These are phyloP conservation scores for Archaeoteleia sp. DNA, from an alignment of 2,888 invertebrate genomes.

Conservation along the genomic window DNA sequence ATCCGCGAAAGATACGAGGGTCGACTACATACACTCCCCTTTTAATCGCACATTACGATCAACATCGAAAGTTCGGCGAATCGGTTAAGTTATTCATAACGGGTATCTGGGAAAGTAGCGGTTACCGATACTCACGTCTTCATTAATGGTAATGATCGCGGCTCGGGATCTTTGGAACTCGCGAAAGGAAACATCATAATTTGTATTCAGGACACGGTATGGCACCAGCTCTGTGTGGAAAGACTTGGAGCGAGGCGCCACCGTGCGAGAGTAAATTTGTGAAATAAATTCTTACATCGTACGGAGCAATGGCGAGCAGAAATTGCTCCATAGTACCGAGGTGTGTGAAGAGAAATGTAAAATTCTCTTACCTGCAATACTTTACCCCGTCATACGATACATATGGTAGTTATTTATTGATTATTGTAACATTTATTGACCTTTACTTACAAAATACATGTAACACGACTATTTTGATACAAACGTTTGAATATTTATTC, in stretches of 20 bases:
- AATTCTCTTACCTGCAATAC: constrained; percentile 33
- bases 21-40: constrained; percentile 20
- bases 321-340: constrained; percentile 39
- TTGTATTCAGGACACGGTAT: constrained; percentile 67
- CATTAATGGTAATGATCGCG: constrained; percentile 71
- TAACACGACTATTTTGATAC: too few relatives aligned
- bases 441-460: too few relatives aligned
- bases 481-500: too few relatives aligned
- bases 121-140: constrained; percentile 58
- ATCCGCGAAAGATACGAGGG: constrained; percentile 15
- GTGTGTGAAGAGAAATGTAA: constrained; percentile 42
- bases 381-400: constrained; percentile 23
- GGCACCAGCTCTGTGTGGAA: constrained; percentile 49
- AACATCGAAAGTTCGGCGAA: constrained; percentile 47
- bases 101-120: constrained; percentile 41
- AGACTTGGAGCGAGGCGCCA: constrained; percentile 28
- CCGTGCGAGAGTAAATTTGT: constrained; percentile 56
- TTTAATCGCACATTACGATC: constrained; percentile 59
- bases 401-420: constrained; percentile 23
- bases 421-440: too few relatives aligned
- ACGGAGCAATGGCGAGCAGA: constrained; percentile 27
- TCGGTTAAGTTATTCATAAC: constrained; percentile 44
- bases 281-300: constrained; percentile 62
- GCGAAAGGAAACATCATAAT: constrained; percentile 65
- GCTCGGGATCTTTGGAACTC: constrained; percentile 56